Evolutionary conservation across 2,797 vertebrate species (phyloP).

Genomic region (Tamandua tetradactyla): DNA sequence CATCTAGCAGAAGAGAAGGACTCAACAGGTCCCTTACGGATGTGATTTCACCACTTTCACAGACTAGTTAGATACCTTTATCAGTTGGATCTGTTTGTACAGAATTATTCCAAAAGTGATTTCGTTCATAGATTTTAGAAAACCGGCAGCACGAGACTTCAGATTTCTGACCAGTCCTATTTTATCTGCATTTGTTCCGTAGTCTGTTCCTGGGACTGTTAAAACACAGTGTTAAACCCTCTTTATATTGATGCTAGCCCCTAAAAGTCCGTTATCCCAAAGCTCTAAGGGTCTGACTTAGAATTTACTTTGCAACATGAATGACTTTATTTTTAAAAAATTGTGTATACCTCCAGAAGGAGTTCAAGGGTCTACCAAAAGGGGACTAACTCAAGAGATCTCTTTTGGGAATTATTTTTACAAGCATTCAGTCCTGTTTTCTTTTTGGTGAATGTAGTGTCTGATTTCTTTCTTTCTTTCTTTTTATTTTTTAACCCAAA

Average conservation of each 20-base stretch:
- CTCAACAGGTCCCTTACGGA: neutral
- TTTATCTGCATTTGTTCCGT: neutral
- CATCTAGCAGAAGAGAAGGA: neutral
- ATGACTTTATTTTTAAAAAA: slow-evolving; percentile 59
- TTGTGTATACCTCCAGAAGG: slow-evolving; percentile 29
- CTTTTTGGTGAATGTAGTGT: neutral
- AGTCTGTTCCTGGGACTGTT: neutral
- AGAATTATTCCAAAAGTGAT: slow-evolving; percentile 47
- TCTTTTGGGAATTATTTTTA: slow-evolving; percentile 55
- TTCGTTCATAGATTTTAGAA: slow-evolving; percentile 57
- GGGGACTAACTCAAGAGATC: slow-evolving; percentile 27
- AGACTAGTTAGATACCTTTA: slow-evolving; percentile 46
- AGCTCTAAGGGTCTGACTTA: slow-evolving; percentile 58
- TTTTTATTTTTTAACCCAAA: slow-evolving; percentile 1
- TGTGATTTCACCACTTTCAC: slow-evolving; percentile 53
- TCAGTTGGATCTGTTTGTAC: slow-evolving; percentile 27
- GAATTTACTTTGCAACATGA: slow-evolving; percentile 37
- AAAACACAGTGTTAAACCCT: slow-evolving; percentile 33
- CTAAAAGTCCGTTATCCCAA: slow-evolving; percentile 7
- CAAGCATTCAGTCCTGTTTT: slow-evolving; percentile 38
- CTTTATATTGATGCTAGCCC: neutral
- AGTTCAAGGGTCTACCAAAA: slow-evolving; percentile 51
- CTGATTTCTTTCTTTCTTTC: neutral
- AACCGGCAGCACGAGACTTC: slow-evolving; percentile 5
- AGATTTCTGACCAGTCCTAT: slow-evolving; percentile 44